Conservation (phyloP, 2,888 invertebrate species). For the Drosophila histrio region DNA sequence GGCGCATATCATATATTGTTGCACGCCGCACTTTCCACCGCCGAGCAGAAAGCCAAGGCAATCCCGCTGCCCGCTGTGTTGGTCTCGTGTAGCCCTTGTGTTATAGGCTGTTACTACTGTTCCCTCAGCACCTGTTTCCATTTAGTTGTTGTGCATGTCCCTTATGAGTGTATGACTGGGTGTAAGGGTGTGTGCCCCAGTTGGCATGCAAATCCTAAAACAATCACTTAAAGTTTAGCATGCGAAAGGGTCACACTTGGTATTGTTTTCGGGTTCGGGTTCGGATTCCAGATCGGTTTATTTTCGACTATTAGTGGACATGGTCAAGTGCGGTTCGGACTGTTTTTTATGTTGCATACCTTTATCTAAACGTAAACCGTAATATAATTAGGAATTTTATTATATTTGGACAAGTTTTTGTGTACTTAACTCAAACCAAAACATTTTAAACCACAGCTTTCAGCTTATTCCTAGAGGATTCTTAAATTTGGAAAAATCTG, state of each 20-base stretch:
- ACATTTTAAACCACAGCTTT: too few species aligned
- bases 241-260: constrained; percentile 48
- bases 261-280: constrained; percentile 2
- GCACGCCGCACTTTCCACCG: constrained; percentile 26
- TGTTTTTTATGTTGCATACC: not conserved
- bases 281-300: not conserved
- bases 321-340: not conserved
- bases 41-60: not conserved
- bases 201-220: constrained; percentile 63
- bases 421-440: not conserved
- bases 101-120: constrained; percentile 10
- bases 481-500: too few species aligned
- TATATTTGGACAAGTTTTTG: not conserved
- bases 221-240: constrained; percentile 58
- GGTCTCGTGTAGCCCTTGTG: constrained; percentile 1
- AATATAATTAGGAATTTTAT: not conserved
- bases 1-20: constrained; percentile 59
- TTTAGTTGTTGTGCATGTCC: constrained; percentile 3
- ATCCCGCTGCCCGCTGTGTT: constrained; percentile 23
- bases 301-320: not conserved
- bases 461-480: too few species aligned
- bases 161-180: not conserved
- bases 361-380: not conserved
- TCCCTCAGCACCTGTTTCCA: constrained; percentile 16
- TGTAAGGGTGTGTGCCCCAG: constrained; percentile 32